Evolutionary conservation across 30 jellyfish, hydroid and myxozoan species (phyloP).

Genomic region (Hydra vulgaris): DNA sequence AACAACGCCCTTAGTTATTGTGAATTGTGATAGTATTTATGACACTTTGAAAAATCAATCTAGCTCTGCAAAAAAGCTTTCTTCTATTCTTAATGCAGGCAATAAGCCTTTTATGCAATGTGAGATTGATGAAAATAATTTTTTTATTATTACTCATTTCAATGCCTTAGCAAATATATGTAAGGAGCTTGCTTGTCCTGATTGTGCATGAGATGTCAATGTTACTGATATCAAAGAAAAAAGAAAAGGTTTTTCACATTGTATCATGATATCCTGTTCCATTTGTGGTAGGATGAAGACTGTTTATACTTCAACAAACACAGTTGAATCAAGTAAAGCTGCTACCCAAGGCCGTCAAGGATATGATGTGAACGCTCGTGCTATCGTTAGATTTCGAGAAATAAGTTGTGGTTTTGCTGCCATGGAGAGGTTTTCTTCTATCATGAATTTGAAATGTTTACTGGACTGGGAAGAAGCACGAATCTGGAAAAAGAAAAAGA

Average conservation of each 20-base stretch:
- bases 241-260: not conserved
- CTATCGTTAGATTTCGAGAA: not conserved
- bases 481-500: no score
- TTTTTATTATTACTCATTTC: not conserved
- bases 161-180: not conserved
- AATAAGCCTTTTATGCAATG: not conserved
- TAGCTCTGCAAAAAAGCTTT: not conserved
- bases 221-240: not conserved
- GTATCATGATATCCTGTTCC: not conserved
- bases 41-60: no score
- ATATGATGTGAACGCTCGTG: not conserved
- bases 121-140: not conserved
- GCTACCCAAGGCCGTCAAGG: not conserved
- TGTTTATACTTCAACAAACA: not conserved
- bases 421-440: not conserved
- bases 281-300: not conserved
- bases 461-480: no score
- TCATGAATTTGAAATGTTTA: not conserved
- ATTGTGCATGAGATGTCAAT: not conserved
- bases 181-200: not conserved
- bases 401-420: not conserved
- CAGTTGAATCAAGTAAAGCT: not conserved
- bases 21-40: no score
- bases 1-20: no score
- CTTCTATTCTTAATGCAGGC: not conserved